Percentiles rank a stretch among this genome's conserved stretches.
Conservation (phyloP, 2,113 vertebrate species). For the Lophochroa leadbeateri region DNA sequence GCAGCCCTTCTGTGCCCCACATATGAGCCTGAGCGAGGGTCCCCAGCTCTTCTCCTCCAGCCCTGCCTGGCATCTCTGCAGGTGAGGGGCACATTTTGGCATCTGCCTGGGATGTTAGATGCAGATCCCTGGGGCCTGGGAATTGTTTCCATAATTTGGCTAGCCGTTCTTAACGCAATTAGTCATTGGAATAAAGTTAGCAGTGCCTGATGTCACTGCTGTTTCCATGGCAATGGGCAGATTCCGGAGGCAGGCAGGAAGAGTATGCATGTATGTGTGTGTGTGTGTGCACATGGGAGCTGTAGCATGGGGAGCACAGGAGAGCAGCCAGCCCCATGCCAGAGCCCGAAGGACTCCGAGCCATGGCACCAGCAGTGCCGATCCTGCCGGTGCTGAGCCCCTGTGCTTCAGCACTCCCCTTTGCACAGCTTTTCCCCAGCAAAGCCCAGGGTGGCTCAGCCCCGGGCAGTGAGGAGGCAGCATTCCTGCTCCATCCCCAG, state of each 20-base stretch:
- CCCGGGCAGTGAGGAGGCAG: neutral
- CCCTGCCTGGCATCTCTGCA: neutral
- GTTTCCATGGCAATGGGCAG: constrained; percentile 51
- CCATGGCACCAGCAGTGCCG: neutral
- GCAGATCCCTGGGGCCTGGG: neutral
- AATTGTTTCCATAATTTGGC: neutral
- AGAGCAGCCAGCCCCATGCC: neutral
- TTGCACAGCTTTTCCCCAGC: neutral
- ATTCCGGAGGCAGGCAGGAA: neutral
- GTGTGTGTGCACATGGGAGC: neutral
- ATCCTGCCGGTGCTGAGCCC: neutral
- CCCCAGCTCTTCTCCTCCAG: neutral
- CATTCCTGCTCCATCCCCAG: rapidly evolving
- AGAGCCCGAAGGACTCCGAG: neutral
- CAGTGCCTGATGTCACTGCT: neutral
- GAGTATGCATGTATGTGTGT: rapidly evolving
- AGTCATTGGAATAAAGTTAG: neutral
- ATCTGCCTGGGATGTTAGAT: neutral
- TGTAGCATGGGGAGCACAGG: neutral
- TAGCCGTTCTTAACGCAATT: neutral
- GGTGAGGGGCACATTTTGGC: neutral
- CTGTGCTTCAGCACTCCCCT: neutral
- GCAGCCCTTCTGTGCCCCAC: neutral
- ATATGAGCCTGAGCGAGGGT: neutral
- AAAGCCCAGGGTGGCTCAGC: neutral